Base-by-base conservation (phyloP, 2,797 vertebrate species). In the Myioborus miniatus region DNA sequence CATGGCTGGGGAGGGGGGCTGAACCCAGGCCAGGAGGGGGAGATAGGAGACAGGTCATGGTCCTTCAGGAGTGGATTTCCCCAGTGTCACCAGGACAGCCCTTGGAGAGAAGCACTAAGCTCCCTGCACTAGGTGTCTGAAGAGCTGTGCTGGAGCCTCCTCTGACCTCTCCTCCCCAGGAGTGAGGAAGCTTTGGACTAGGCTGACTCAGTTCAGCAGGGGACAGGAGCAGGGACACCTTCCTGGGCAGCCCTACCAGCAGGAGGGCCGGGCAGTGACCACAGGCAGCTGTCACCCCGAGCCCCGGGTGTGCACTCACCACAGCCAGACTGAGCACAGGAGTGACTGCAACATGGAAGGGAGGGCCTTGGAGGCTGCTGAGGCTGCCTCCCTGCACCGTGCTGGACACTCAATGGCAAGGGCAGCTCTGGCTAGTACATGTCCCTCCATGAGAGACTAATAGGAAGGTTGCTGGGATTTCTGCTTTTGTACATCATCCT, bases 241-340 rank as follows among this genome's bases (percentile, higher is more conserved):
- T 4, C 3, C 8, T 9, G 2, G 37, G 23, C 60, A 68, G 41
- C 50, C 34, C 44, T 24, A 30, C 15, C 50, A 69, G 72, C 37
- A 36, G 14, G 27, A 23, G n/a, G 44, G 20, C n/a, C 1, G 1
- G 9, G 23, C n/a, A 0, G 0, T 43, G 64, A 50, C 15, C 3
- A 0, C 4, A 34, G 53, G 39, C 20, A 47, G 32, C 52, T 34
- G 50, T 46, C 2, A 4, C 29, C 41, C 24, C 14, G 32, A 52
- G 17, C 23, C 39, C 39, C 13, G 5, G 34, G 16, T 6, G 50
- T 12, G 27, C 50, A 18, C 50, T 60, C 12, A 1, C 32, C 53
- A 32, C 37, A 52, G 47, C 63, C 39, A 39, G 58, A 8, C 32
- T 30, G 41, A 76, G 60, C 10, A 4, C 37, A 50, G 23, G 22